phyloP scores from a whole-genome alignment of 2,888 invertebrate species.

The Pantelozetes paolii region DNA sequence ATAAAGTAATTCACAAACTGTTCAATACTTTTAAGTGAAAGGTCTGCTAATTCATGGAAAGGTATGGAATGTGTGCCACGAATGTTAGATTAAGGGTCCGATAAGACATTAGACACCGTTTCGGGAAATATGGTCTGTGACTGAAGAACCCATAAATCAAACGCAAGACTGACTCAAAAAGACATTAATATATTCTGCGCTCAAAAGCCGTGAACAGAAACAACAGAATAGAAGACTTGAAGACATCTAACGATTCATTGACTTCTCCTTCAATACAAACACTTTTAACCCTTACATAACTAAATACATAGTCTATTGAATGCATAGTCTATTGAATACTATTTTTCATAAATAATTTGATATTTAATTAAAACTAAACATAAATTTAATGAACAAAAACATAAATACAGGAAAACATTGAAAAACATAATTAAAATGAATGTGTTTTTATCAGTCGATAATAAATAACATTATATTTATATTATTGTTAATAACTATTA shows the following conservation, averaged over 20 bases:
- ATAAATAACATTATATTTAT: no score
- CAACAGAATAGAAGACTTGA: background rate
- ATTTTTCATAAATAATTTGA: no score
- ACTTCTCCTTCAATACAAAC: background rate
- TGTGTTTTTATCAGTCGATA: no score
- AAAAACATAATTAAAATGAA: background rate
- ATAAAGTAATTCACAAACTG: background rate
- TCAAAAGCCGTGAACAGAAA: background rate
- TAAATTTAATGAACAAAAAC: background rate
- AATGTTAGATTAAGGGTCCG: background rate
- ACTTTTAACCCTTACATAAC: background rate
- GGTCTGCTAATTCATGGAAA: background rate
- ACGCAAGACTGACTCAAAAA: background rate
- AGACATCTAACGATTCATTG: slow-evolving; percentile 5
- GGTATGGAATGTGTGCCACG: slow-evolving; percentile 1
- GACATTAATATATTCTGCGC: background rate
- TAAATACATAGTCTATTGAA: background rate
- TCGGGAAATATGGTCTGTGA: background rate
- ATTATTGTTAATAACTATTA: no score
- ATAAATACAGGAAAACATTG: background rate
- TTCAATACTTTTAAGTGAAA: background rate
- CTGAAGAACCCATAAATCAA: background rate
- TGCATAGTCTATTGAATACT: background rate
- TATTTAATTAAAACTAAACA: no score
- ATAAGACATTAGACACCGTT: background rate